Evolutionary conservation across 2,113 vertebrate species (phyloP), one percentile per base, ranked within the genome.

Genomic region (Machaerirhynchus nigripectus): DNA sequence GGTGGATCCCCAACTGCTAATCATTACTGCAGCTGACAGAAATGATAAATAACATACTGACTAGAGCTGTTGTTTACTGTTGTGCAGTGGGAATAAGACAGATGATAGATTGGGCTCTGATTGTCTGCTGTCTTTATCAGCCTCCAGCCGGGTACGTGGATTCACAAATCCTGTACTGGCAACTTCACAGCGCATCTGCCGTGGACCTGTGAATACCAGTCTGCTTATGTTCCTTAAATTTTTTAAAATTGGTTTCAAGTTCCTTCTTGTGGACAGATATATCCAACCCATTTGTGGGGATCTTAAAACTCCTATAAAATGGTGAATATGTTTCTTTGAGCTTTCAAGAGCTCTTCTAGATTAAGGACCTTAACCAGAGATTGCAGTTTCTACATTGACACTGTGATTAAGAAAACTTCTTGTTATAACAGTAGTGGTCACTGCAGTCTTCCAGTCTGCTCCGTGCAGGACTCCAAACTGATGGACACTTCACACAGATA

Each of bases 41-140:
- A 92, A 85, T 55, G 27, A 81, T 63, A 90, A 77, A 90, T 80
- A 73, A 39, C 12, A 8, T 56, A 35, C 17, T 1, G 3, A 35
- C 63, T 70, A n/a, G 50, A 80, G 30, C 63, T 90, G 18, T 52
- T 95, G 39, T 92, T 94, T 89, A 69, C 68, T 80, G 71, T 55
- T 42, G 63, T 80, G 75, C 79, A 70, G 1, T 50, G 83, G 55
- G 47, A 93, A 35, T 84, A 70, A 84, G 63, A 39, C 59, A 83
- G 83, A 19, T 80, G 75, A 92, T 81, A 59, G 31, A 93, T 31
- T 61, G n/a, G 63, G 20, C 71, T 93, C 33, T 0, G 0, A 42
- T 67, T 77, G 59, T 83, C 59, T 86, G 46, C 60, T 80, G 47
- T 74, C 86, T 95, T 95, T 90, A 92, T 94, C 85, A 92, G 59